Conservation (phyloP, 2,888 invertebrate species). For the Ditylenchus weischeri region DNA sequence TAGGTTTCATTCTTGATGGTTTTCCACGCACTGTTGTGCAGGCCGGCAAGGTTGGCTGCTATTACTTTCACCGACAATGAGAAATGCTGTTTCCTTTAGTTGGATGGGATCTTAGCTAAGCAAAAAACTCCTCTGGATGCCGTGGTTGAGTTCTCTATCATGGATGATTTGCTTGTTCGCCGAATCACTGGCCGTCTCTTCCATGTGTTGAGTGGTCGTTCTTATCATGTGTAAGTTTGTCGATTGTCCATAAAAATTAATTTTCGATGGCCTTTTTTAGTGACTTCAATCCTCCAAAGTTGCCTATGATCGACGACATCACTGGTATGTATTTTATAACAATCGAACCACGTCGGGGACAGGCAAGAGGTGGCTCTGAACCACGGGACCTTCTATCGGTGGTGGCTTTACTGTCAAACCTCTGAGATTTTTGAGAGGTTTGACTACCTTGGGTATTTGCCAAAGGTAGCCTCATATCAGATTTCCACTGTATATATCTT, state of each 20-base stretch:
- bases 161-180: constrained; percentile 80
- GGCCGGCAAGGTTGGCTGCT: constrained; percentile 78
- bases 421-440: too few relatives aligned
- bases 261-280: neutral
- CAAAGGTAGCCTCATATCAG: too few relatives aligned
- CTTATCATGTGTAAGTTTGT: constrained; percentile 66
- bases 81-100: constrained; percentile 42
- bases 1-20: constrained; percentile 75
- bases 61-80: neutral
- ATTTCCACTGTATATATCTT: too few relatives aligned
- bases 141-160: constrained; percentile 88
- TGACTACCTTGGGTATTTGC: too few relatives aligned
- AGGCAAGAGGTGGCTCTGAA: too few relatives aligned
- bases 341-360: too few relatives aligned
- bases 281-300: constrained; percentile 88
- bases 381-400: too few relatives aligned
- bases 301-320: constrained; percentile 71
- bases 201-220: constrained; percentile 82
- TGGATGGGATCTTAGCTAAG: constrained; percentile 79
- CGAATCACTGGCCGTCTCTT: constrained; percentile 69
- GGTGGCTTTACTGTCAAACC: too few relatives aligned
- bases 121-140: constrained; percentile 80
- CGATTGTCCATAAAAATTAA: neutral
- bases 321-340: constrained; percentile 67
- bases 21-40: constrained; percentile 91